Base-by-base conservation (phyloP, 2,797 vertebrate genomes). In the Falco biarmicus region DNA sequence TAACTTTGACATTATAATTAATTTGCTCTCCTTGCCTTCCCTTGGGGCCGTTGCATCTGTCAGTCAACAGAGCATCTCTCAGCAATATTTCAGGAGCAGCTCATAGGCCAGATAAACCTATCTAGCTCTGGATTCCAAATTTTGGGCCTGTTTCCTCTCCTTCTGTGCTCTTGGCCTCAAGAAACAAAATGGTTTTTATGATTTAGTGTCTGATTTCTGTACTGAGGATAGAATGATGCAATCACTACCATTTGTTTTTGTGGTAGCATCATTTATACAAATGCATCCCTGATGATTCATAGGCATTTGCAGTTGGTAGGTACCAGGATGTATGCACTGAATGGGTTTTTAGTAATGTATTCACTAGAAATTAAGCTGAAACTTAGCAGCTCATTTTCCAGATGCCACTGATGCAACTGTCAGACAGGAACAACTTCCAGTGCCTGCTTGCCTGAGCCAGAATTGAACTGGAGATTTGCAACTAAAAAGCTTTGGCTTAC, bases 371-470 rank as follows among this genome's bases (percentile, higher is more conserved):
- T 96, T 93, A 95, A 95, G 70, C 87, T 85, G 92, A 93, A 96
- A 96, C 89, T 91, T 96, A 96, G 84, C 66, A 95, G 77, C 95
- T 96, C 93, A 87, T 97, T 97, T 93, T 93, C 95, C 91, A 95
- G 96, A 96, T 97, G 95, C 95, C 91, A 95, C 92, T 54, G 60
- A 90, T 96, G 87, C 82, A 91, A 95, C 93, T 84, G 85, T 95
- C 89, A 92, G 87, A 88, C 85, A 92, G 92, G 82, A 96, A 90
- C 87, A 81, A 93, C 84, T 94, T 96, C 84, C 94, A 96, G 63
- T 91, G 82, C 83, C 87, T 91, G 87, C 69, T 94, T 91, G 47
- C 82, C 82, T 92, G 92, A 92, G 94, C 96, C 96, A 96, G 93
- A 90, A 96, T 64, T 73, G 93, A 94, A 75, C 75, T 54, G 92